These are phyloP conservation scores for Mesorhabditis spiculigera DNA, from an alignment of 2,888 invertebrate genomes.

Conservation along the genomic window DNA sequence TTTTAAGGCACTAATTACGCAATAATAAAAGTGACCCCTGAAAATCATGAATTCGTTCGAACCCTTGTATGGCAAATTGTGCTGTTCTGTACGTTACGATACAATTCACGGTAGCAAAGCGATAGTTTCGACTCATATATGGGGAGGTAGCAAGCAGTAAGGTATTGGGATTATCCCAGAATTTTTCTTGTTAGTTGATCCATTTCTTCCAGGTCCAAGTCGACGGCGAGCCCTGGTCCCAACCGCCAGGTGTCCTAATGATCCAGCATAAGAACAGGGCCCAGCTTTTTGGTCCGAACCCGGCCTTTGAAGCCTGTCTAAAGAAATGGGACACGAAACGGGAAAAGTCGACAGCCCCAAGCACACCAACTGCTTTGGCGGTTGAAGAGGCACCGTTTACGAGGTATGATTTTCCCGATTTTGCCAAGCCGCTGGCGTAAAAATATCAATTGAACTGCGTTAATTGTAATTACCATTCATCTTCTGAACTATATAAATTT, in stretches of 20 bases:
- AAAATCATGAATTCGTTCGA: no score
- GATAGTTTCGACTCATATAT: no score
- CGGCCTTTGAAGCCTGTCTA: conserved; percentile 82
- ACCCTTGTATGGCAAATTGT: no score
- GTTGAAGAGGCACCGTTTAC: conserved; percentile 21
- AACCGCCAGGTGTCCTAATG: conserved; percentile 89
- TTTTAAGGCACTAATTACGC: no score
- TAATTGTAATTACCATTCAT: no score
- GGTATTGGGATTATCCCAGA: no score
- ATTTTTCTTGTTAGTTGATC: no score
- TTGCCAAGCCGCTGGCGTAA: not conserved
- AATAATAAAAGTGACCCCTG: no score
- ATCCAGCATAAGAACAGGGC: conserved; percentile 94
- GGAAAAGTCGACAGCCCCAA: conserved; percentile 39
- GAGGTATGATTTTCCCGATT: not conserved
- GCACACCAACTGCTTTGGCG: conserved; percentile 28
- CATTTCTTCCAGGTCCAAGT: conserved; percentile 67
- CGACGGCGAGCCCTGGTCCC: conserved; percentile 96
- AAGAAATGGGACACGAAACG: conserved; percentile 84
- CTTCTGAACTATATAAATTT: not conserved
- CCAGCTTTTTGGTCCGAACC: conserved; percentile 88
- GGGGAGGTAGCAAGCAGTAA: no score
- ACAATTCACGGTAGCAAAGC: no score
- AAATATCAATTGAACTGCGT: not conserved
- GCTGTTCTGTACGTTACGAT: no score